Evolutionary conservation across 1,140 invertebrate species (phyloP), one percentile per base, ranked within the genome.

Genomic region (Olivierus martensii): DNA sequence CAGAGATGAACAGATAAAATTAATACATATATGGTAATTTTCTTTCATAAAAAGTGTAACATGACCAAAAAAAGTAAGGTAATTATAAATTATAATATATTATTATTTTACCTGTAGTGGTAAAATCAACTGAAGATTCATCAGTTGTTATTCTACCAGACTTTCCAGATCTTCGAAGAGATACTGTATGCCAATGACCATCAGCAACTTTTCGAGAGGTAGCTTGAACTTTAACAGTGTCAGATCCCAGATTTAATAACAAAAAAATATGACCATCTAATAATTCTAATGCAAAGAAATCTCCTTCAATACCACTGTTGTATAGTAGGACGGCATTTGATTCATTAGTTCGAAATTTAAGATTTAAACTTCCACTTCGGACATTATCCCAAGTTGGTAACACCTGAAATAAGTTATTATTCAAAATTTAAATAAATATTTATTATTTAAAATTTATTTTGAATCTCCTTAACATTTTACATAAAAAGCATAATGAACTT

Each of bases 321-420:
- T 91, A 92, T 61, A 96, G 77, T 52, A 97, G 79, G 50, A 97
- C 73, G 15, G 91, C 91, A 67, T 93, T 87, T 4, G 87, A 80
- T 71, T 95, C 91, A 64, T 85, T 90, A 17, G 92, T 96, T 56
- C 90, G 79, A 64, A 97, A 84, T 72, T 88, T 90, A 70, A 94
- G 88, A 43, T 85, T 85, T 63, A 94, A 82, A 18, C 82, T 85
- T 51, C 88, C 88, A 19, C 81, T 82, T 62, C 82, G n/a, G n/a
- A n/a, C n/a, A n/a, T n/a, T n/a, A n/a, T n/a, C n/a, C n/a, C n/a
- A n/a, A n/a, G n/a, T n/a, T n/a, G n/a, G n/a, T n/a, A n/a, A n/a
- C n/a, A n/a, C n/a, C n/a, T n/a, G n/a, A n/a, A n/a, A n/a, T n/a
- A n/a, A n/a, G n/a, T n/a, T n/a, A n/a, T n/a, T n/a, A n/a, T n/a